Conservation (phyloP, 1,140 invertebrate species). For the Callitettix versicolor region DNA sequence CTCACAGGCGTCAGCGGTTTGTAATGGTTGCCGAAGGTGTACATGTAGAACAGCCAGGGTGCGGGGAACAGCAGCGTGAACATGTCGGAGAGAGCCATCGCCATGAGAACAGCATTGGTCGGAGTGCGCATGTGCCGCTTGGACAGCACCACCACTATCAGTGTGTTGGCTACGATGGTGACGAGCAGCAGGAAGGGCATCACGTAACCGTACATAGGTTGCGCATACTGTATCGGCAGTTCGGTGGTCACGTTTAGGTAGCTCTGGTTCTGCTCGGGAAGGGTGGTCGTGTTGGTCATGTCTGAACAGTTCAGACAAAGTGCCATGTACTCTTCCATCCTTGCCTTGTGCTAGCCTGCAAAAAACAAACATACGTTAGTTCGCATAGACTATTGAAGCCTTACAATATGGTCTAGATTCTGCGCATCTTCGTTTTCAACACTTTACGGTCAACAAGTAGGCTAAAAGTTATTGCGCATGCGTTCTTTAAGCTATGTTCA, state of each 20-base stretch:
- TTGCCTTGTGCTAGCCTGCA: too few relatives aligned
- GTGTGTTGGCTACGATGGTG: slow-evolving; percentile 81
- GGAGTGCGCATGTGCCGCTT: slow-evolving; percentile 58
- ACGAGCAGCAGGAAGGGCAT: slow-evolving; percentile 75
- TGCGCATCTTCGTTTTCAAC: too few relatives aligned
- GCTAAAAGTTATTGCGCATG: too few relatives aligned
- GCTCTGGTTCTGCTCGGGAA: background rate
- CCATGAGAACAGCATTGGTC: slow-evolving; percentile 55
- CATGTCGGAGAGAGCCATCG: slow-evolving; percentile 89
- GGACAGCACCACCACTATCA: slow-evolving; percentile 71
- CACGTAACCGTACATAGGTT: slow-evolving; percentile 56
- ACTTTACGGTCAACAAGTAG: too few relatives aligned
- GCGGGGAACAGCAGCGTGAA: slow-evolving; percentile 81
- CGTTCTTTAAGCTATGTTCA: too few relatives aligned
- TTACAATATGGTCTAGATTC: too few relatives aligned
- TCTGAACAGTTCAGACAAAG: background rate
- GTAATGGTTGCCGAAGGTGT: slow-evolving; percentile 75
- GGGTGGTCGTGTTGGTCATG: background rate
- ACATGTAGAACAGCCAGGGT: slow-evolving; percentile 82
- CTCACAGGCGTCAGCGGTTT: slow-evolving; percentile 59
- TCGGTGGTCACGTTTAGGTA: slow-evolving; percentile 50
- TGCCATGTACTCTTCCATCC: too few relatives aligned
- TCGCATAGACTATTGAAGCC: too few relatives aligned
- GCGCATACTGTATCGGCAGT: slow-evolving; percentile 53
- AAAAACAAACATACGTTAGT: too few relatives aligned